These are phyloP conservation scores for Threskiornis aethiopicus DNA, from an alignment of 2,797 vertebrate species.

Conservation along the genomic window DNA sequence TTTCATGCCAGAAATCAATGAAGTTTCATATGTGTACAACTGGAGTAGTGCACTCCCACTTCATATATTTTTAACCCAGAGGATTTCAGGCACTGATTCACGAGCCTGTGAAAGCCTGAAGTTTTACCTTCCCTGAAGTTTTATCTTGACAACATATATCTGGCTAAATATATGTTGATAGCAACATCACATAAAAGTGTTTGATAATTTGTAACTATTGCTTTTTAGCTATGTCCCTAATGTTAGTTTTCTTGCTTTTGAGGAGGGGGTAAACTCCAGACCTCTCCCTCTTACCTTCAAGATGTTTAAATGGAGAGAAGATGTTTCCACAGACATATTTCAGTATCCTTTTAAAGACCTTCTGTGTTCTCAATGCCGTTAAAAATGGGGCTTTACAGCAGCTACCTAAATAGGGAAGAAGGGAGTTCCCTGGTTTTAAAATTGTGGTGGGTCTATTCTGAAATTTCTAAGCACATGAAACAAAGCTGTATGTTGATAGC, in stretches of 20 bases:
- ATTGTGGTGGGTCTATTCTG: not conserved
- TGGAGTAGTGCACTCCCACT: not conserved
- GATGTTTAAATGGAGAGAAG: not conserved
- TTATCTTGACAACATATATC: not conserved
- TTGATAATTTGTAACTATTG: not conserved
- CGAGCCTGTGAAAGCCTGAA: not conserved
- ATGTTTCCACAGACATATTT: not conserved
- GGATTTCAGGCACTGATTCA: not conserved
- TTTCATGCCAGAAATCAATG: not conserved
- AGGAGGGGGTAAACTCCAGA: not conserved
- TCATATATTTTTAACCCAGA: not conserved
- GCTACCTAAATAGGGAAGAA: not conserved
- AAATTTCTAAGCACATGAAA: not conserved
- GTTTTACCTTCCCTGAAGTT: not conserved
- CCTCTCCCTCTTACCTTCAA: not conserved
- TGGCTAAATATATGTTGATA: not conserved
- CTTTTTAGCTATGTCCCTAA: not conserved
- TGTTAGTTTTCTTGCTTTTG: not conserved
- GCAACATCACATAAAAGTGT: fast-evolving
- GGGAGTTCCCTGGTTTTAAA: not conserved
- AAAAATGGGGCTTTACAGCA: not conserved
- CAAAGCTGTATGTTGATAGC: not conserved
- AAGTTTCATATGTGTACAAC: not conserved
- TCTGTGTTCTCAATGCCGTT: not conserved
- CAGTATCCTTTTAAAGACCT: not conserved